Evolutionary conservation across 2,888 invertebrate genomes (phyloP).

Genomic region (Rhopalosiphum nymphaeae): DNA sequence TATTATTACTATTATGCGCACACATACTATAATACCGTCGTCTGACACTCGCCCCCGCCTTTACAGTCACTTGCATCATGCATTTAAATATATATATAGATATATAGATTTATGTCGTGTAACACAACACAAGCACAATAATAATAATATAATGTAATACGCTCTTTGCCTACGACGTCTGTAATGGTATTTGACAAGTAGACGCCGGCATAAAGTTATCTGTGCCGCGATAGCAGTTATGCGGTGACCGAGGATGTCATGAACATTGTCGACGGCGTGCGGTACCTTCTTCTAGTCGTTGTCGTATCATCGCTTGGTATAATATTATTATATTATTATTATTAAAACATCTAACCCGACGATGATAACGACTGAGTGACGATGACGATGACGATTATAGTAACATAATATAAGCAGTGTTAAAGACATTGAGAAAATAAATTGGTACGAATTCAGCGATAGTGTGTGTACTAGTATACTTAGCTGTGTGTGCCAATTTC

Average conservation of each 20-base stretch:
- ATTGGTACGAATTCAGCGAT: neutral
- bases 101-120: neutral
- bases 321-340: neutral
- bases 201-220: slow-evolving; percentile 25
- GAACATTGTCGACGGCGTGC: neutral
- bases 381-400: neutral
- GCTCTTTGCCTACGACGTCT: slow-evolving; percentile 3
- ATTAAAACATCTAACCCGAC: neutral
- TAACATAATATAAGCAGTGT: neutral
- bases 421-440: neutral
- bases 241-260: neutral
- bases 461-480: neutral
- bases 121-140: neutral
- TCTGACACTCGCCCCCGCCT: neutral
- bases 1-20: slow-evolving; percentile 10
- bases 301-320: neutral
- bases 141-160: neutral
- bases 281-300: neutral
- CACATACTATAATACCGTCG: neutral
- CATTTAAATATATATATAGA: neutral
- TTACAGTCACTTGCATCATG: neutral
- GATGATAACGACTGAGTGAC: neutral
- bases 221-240: neutral
- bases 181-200: slow-evolving; percentile 39
- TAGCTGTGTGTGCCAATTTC: neutral